Percentiles rank a stretch among this genome's conserved stretches.
Evolutionary conservation across 2,797 vertebrate species (phyloP).

Genomic region (Harpagifer antarcticus): DNA sequence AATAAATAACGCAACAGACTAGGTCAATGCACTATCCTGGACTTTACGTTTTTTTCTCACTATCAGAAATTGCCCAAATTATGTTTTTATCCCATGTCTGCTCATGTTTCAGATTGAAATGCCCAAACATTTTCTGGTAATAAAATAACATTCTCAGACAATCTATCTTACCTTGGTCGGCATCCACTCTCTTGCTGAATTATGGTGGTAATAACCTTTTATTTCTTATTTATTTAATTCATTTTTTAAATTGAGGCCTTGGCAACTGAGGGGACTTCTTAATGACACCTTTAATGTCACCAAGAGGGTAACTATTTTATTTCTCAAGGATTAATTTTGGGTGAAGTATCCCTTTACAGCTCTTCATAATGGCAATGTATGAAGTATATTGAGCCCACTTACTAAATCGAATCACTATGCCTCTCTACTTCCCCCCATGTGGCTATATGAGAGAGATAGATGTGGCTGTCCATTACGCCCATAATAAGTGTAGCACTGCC

Average conservation of each 20-base stretch:
- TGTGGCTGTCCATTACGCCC: constrained; percentile 49
- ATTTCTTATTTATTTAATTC: not conserved
- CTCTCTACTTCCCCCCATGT: not conserved
- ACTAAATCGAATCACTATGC: constrained; percentile 19
- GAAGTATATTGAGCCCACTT: constrained; percentile 6
- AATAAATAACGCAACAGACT: not conserved
- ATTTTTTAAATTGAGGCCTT: too few species aligned
- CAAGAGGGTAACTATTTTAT: not conserved
- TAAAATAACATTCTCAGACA: not conserved
- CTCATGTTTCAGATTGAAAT: not conserved
- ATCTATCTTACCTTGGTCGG: not conserved
- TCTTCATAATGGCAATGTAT: not conserved
- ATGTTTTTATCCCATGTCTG: not conserved
- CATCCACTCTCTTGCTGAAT: not conserved
- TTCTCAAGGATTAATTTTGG: not conserved
- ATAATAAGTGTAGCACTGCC: constrained; percentile 61
- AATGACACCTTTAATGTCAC: not conserved
- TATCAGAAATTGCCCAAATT: not conserved
- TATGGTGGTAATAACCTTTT: not conserved
- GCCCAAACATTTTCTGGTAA: not conserved
- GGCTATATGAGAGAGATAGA: constrained; percentile 45
- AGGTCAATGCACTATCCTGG: not conserved
- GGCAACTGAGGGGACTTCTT: not conserved
- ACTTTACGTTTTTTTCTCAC: not conserved
- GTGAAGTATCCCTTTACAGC: not conserved